These are phyloP conservation scores for Apis florea DNA, from an alignment of 1,140 invertebrate genomes.

Conservation along the genomic window DNA sequence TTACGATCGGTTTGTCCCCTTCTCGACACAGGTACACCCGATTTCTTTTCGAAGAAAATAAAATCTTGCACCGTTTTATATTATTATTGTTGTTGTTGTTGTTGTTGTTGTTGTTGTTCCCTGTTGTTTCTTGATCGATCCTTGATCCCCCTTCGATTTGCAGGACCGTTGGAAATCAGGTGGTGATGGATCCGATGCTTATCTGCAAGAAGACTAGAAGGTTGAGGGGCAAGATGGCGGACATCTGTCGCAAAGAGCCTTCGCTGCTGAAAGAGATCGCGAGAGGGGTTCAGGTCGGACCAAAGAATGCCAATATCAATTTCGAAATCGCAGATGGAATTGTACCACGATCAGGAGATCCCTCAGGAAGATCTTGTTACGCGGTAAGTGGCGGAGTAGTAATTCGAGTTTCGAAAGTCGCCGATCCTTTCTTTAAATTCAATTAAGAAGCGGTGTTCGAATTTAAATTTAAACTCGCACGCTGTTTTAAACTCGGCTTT, in stretches of 20 bases:
- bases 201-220: conserved; percentile 91
- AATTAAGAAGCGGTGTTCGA: too few species aligned
- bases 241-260: conserved; percentile 89
- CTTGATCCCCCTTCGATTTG: conserved; percentile 52
- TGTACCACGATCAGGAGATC: conserved; percentile 89
- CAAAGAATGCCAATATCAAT: conserved; percentile 92
- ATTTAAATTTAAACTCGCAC: too few species aligned
- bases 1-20: background rate
- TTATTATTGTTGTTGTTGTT: too few species aligned
- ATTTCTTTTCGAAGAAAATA: background rate
- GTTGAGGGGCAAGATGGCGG: conserved; percentile 86
- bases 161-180: conserved; percentile 90
- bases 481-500: too few species aligned
- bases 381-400: conserved; percentile 84
- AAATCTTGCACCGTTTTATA: background rate
- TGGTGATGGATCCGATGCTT: conserved; percentile 92
- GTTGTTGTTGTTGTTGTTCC: too few species aligned
- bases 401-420: too few species aligned
- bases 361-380: conserved; percentile 89
- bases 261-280: conserved; percentile 88
- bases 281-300: conserved; percentile 88
- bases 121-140: background rate
- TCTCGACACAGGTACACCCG: background rate
- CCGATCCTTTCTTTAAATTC: background rate
- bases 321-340: conserved; percentile 91